Evolutionary conservation across 1,140 invertebrate species (phyloP).

Genomic region (Leptopilina clavipes): DNA sequence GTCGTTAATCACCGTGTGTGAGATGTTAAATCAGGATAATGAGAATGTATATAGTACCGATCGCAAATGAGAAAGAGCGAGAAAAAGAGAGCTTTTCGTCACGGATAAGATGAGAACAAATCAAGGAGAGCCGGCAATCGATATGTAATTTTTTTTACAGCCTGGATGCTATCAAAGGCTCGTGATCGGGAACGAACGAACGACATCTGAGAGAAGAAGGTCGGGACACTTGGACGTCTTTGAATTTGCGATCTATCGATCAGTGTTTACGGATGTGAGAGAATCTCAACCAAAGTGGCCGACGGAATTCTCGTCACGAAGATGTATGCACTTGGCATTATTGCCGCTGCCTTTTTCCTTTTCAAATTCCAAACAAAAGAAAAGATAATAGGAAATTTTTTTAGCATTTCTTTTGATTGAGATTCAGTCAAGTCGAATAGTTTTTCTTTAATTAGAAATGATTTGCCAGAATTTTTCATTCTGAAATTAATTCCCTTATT

Average conservation of each 20-base stretch:
- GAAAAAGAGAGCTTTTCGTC: conserved; percentile 1
- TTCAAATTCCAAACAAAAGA: background rate
- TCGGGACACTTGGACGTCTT: conserved; percentile 14
- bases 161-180: background rate
- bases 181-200: conserved; percentile 16
- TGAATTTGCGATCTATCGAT: conserved; percentile 33
- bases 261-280: conserved; percentile 33
- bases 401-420: too few relatives aligned
- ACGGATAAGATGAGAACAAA: conserved; percentile 32
- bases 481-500: too few relatives aligned
- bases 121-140: conserved; percentile 17
- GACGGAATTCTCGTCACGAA: background rate
- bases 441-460: background rate
- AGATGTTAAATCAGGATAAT: conserved; percentile 13
- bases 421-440: too few relatives aligned
- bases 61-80: background rate
- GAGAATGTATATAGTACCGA: background rate
- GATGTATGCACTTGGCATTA: conserved; percentile 4
- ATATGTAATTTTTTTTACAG: conserved; percentile 29
- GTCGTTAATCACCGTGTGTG: too few relatives aligned
- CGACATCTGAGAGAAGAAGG: conserved; percentile 29
- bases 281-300: conserved; percentile 19
- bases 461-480: too few relatives aligned
- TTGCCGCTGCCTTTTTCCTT: background rate
- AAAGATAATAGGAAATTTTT: background rate